A percentile compares a stretch with the other conserved stretches of the same genome.
Evolutionary conservation across 2,113 vertebrate genomes (phyloP).

Genomic region (Eulacestoma nigropectus): DNA sequence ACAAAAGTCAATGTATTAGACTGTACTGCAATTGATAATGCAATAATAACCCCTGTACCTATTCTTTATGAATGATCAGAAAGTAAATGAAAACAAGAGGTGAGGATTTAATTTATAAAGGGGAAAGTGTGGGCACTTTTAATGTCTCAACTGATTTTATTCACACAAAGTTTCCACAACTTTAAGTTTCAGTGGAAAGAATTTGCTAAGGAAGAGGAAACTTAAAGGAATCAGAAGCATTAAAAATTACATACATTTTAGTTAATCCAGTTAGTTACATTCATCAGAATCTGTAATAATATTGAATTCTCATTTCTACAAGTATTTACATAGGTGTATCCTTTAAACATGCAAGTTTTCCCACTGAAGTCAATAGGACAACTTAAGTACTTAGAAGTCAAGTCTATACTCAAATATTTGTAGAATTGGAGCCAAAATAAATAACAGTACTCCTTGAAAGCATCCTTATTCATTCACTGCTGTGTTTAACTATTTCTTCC

Average conservation of each 20-base stretch:
- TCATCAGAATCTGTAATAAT: neutral
- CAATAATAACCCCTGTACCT: neutral
- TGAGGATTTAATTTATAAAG: neutral
- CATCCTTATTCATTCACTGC: neutral
- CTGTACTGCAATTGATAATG: neutral
- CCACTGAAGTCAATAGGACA: neutral
- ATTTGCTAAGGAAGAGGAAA: neutral
- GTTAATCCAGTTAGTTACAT: neutral
- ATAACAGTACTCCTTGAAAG: neutral
- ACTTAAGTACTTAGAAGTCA: neutral
- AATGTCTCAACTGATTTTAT: neutral
- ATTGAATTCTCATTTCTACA: neutral
- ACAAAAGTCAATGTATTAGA: neutral
- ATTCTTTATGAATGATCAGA: neutral
- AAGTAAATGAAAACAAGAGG: neutral
- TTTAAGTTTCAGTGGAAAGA: neutral
- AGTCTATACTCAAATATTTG: constrained; percentile 20
- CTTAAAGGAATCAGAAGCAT: neutral
- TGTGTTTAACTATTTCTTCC: neutral
- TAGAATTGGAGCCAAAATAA: constrained; percentile 2
- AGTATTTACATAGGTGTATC: neutral
- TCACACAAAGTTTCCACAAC: neutral
- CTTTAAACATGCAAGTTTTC: neutral
- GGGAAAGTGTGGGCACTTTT: neutral
- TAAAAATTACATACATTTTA: neutral